A percentile compares a stretch with the other conserved stretches of the same genome.
Conservation (phyloP, 2,797 vertebrate genomes). For the Aratinga solstitialis region DNA sequence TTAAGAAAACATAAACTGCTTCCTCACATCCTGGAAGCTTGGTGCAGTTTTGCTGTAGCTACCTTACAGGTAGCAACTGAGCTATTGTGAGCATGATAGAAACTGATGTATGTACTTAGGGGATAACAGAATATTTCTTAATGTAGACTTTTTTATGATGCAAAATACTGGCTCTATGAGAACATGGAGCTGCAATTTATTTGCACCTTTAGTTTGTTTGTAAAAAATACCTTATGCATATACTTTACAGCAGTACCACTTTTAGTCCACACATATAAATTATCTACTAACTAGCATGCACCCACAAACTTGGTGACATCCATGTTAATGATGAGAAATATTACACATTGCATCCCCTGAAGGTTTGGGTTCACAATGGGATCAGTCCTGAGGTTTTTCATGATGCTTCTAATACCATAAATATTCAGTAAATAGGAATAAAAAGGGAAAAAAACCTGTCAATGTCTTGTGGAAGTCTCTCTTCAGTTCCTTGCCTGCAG, state of each 20-base stretch:
- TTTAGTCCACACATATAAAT: conserved; percentile 22
- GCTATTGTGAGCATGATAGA: neutral
- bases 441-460: neutral
- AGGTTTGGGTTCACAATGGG: neutral
- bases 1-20: neutral
- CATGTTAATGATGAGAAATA: neutral
- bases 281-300: neutral
- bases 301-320: neutral
- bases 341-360: neutral
- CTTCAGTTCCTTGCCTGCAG: conserved; percentile 14
- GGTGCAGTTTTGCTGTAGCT: neutral
- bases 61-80: neutral
- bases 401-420: neutral
- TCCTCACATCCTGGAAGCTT: neutral
- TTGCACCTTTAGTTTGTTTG: conserved; percentile 35
- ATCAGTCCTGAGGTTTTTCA: neutral
- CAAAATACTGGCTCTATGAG: neutral
- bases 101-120: neutral
- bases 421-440: neutral
- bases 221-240: neutral
- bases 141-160: neutral
- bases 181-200: neutral
- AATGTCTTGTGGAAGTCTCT: neutral
- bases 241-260: neutral
- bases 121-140: neutral